phyloP scores from a whole-genome alignment of 2,113 vertebrate genomes.

The Varanus salvator region DNA sequence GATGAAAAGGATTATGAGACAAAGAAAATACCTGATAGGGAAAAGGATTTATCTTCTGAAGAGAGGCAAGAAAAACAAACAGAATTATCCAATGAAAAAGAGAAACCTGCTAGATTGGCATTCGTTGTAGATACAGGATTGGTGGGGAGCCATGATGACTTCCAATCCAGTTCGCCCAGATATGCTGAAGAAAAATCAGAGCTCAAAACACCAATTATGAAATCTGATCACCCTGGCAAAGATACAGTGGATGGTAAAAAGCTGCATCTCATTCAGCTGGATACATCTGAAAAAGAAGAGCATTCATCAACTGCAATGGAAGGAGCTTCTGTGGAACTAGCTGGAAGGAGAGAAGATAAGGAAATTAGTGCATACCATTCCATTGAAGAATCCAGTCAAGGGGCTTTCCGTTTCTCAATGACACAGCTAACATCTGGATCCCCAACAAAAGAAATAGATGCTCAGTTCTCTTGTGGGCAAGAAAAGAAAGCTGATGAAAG shows the following conservation, averaged over 20 bases:
- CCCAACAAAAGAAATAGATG: background rate
- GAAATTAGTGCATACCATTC: accelerated
- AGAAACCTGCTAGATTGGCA: background rate
- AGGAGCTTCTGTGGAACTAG: background rate
- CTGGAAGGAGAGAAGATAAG: background rate
- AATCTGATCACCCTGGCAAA: accelerated
- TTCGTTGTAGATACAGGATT: accelerated
- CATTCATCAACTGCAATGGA: slow-evolving; percentile 16
- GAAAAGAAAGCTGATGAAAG: background rate
- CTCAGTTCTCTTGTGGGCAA: slow-evolving; percentile 20
- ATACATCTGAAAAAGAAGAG: slow-evolving; percentile 8
- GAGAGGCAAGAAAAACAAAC: slow-evolving; percentile 20
- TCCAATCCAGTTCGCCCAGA: slow-evolving; percentile 40
- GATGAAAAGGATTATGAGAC: slow-evolving; percentile 58
- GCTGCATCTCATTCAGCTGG: background rate
- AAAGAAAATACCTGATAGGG: background rate
- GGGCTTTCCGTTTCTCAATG: slow-evolving; percentile 29
- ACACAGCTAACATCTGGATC: background rate
- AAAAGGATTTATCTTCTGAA: background rate
- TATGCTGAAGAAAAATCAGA: background rate
- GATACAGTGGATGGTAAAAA: slow-evolving; percentile 13
- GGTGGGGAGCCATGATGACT: background rate
- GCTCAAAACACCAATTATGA: background rate
- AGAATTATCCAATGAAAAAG: accelerated
- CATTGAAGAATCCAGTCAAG: slow-evolving; percentile 25